Percentiles rank a stretch among this genome's conserved stretches.
Conservation (phyloP, 2,113 vertebrate genomes). For the Oryzias curvinotus region DNA sequence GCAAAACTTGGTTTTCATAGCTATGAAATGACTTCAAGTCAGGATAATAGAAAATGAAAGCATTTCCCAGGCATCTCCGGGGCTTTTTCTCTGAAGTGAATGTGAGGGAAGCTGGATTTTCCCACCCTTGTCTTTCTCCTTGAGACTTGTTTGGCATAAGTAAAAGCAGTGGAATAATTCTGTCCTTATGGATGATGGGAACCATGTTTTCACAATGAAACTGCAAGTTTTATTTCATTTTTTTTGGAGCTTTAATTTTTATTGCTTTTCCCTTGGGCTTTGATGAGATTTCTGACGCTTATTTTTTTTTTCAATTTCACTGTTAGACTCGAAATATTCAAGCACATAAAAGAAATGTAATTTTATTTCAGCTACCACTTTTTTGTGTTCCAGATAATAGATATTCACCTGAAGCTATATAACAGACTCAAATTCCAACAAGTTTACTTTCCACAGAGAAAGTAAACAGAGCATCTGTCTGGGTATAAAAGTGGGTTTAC, state of each 20-base stretch:
- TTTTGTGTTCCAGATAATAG: slow-evolving; percentile 6
- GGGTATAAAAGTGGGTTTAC: no score
- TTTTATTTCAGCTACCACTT: slow-evolving; percentile 26
- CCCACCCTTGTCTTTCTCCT: slow-evolving; percentile 53
- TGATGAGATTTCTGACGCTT: slow-evolving; percentile 37
- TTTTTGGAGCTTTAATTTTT: slow-evolving; percentile 36
- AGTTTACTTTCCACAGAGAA: no score
- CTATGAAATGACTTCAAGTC: slow-evolving; percentile 16
- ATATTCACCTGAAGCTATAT: no score
- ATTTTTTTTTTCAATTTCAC: slow-evolving; percentile 40
- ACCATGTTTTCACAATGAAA: slow-evolving; percentile 37
- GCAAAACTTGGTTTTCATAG: slow-evolving; percentile 14
- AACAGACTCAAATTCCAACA: no score
- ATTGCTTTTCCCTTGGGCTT: slow-evolving; percentile 44
- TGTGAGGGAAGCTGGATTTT: slow-evolving; percentile 53
- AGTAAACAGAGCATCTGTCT: no score
- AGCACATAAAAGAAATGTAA: slow-evolving; percentile 18
- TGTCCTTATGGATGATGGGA: slow-evolving; percentile 42
- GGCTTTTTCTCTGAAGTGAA: slow-evolving; percentile 38
- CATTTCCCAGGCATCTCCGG: slow-evolving; percentile 51
- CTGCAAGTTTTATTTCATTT: slow-evolving; percentile 55
- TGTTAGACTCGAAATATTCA: slow-evolving; percentile 39
- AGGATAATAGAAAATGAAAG: slow-evolving; percentile 1
- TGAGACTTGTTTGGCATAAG: slow-evolving; percentile 66
- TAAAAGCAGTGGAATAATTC: slow-evolving; percentile 54